A percentile compares a stretch with the other conserved stretches of the same genome.
phyloP scores from a whole-genome alignment of 2,113 vertebrate genomes.

The Sminthopsis crassicaudata region DNA sequence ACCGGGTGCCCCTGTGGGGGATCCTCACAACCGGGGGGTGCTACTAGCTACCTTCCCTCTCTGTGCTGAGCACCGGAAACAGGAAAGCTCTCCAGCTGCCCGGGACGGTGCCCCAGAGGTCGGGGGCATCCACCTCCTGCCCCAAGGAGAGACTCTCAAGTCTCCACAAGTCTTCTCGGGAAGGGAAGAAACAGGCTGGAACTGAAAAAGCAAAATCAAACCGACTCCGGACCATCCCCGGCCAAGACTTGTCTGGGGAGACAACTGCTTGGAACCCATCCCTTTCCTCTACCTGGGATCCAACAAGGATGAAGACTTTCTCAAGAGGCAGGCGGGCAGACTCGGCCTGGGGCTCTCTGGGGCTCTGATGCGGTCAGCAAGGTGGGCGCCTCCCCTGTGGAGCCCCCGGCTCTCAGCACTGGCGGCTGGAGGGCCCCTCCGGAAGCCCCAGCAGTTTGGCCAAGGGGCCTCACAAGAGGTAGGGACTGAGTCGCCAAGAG shows the following conservation, averaged over 20 bases:
- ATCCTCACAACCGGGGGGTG: not conserved
- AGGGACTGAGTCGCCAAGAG: slow-evolving; percentile 59
- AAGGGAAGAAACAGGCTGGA: not conserved
- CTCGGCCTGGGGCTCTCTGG: not conserved
- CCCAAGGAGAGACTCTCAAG: not conserved
- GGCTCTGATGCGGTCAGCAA: slow-evolving; percentile 32
- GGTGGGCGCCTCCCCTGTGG: not conserved
- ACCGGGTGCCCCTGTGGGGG: not conserved
- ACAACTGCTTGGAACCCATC: not conserved
- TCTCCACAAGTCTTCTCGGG: slow-evolving; percentile 42
- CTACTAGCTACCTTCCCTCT: not conserved
- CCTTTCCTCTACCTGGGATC: not conserved
- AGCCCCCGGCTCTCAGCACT: not conserved
- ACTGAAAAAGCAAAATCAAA: slow-evolving; percentile 17
- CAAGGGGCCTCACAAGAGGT: slow-evolving; percentile 7
- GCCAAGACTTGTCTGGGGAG: not conserved
- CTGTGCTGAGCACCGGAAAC: not conserved
- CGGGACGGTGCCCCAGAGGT: not conserved
- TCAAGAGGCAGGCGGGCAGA: not conserved
- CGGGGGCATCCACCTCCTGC: not conserved
- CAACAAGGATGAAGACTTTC: not conserved
- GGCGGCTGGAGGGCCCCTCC: not conserved
- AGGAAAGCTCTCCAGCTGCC: not conserved
- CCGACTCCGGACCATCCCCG: not conserved
- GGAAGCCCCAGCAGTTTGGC: not conserved